phyloP scores from a whole-genome alignment of 2,113 vertebrate species.

The Cebidichthys violaceus region DNA sequence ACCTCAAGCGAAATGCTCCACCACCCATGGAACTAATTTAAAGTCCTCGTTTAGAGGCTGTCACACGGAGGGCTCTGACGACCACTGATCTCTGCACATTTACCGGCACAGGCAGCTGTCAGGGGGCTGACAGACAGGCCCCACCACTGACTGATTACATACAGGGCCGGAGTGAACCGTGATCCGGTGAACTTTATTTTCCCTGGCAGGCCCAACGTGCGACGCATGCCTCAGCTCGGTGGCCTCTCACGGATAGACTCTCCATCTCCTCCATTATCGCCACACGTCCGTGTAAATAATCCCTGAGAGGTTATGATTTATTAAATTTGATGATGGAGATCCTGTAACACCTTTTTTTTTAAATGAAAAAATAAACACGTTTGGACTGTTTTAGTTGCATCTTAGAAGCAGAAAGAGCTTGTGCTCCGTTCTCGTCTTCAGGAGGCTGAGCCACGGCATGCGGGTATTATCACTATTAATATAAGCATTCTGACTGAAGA shows the following conservation, averaged over 20 bases:
- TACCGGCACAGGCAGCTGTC: conserved; percentile 76
- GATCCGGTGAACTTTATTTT: conserved; percentile 86
- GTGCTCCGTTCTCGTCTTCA: conserved; percentile 8
- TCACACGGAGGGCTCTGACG: conserved; percentile 75
- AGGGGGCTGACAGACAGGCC: conserved; percentile 75
- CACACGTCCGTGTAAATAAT: conserved; percentile 51
- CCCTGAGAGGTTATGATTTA: conserved; percentile 73
- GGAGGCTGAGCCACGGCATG: not conserved
- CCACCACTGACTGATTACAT: conserved; percentile 83
- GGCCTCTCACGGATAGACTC: conserved; percentile 49
- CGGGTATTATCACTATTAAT: conserved; percentile 5
- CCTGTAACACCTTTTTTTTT: conserved; percentile 66
- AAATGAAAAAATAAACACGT: conserved; percentile 73
- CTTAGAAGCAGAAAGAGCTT: conserved; percentile 34
- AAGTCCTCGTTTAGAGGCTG: conserved; percentile 81
- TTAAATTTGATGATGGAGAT: conserved; percentile 63
- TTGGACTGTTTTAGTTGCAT: conserved; percentile 50
- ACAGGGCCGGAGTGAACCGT: conserved; percentile 79
- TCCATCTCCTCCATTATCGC: conserved; percentile 77
- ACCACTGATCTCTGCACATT: conserved; percentile 80
- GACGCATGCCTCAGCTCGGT: conserved; percentile 67
- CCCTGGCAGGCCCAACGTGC: conserved; percentile 81
- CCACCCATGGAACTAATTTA: conserved; percentile 83
- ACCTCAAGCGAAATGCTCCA: conserved; percentile 74
- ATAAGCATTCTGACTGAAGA: conserved; percentile 9